Percentiles rank a stretch among this genome's conserved stretches.
Conservation (phyloP, 2,888 invertebrate genomes). For the Tetragnatha montana region DNA sequence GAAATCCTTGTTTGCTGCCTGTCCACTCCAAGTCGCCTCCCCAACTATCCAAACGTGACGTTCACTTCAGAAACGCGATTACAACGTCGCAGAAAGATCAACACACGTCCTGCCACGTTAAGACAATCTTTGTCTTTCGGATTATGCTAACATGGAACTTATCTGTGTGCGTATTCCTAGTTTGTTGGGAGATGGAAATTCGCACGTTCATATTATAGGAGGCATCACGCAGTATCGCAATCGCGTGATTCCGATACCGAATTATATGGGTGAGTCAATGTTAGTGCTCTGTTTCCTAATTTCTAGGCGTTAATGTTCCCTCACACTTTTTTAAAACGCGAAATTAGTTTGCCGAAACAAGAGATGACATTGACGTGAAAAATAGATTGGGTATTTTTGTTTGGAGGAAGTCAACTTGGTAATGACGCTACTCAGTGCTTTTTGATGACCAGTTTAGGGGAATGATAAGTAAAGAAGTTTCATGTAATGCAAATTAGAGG, state of each 20-base stretch:
- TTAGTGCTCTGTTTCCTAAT: not conserved
- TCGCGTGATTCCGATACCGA: not conserved
- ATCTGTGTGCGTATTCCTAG: not conserved
- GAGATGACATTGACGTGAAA: not conserved
- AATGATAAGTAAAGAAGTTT: not conserved
- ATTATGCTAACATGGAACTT: constrained; percentile 3
- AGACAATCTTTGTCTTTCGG: not conserved
- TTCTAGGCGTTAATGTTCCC: not conserved
- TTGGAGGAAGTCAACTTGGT: not conserved
- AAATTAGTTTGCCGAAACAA: not conserved
- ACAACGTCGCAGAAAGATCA: constrained; percentile 2
- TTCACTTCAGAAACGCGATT: constrained; percentile 34
- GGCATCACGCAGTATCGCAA: not conserved
- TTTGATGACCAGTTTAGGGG: not conserved
- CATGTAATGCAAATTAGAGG: not conserved
- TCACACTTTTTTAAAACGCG: not conserved
- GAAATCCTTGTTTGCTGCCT: constrained; percentile 4
- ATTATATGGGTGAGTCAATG: not conserved
- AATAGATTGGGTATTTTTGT: not conserved
- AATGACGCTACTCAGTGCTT: not conserved
- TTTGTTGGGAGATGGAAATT: not conserved
- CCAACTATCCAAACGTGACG: constrained; percentile 22
- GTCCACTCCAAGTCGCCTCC: not conserved
- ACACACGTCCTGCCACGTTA: not conserved
- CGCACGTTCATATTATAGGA: not conserved